These are phyloP conservation scores for Chamaea fasciata DNA, from an alignment of 2,113 vertebrate species.

Conservation along the genomic window DNA sequence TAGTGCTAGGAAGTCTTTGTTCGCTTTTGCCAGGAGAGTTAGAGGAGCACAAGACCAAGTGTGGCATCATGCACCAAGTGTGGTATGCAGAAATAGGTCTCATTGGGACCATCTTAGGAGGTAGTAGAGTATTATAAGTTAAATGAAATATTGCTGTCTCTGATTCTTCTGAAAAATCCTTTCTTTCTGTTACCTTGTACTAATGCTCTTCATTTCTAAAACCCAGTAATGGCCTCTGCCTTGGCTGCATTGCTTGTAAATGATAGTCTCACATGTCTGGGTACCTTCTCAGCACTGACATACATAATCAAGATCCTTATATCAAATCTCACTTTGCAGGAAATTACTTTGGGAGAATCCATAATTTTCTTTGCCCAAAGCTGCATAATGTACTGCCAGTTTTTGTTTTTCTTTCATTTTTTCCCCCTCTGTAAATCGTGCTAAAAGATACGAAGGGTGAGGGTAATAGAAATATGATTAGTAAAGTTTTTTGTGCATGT, in stretches of 20 bases:
- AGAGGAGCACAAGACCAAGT: not conserved
- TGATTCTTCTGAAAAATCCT: not conserved
- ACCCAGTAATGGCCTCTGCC: not conserved
- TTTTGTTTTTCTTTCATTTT: not conserved
- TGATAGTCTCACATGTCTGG: not conserved
- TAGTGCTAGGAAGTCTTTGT: conserved; percentile 15
- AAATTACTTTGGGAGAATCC: conserved; percentile 6
- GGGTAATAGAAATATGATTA: not conserved
- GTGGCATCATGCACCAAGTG: not conserved
- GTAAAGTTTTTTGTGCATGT: not conserved
- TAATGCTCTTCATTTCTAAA: not conserved
- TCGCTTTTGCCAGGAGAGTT: conserved; percentile 2
- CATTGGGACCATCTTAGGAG: not conserved
- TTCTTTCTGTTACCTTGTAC: not conserved
- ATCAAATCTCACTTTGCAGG: not conserved
- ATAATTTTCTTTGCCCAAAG: not conserved
- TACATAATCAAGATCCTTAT: not conserved
- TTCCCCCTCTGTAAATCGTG: not conserved
- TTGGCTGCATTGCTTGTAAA: not conserved
- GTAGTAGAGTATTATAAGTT: not conserved
- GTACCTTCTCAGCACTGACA: conserved; percentile 4
- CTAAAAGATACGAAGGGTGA: not conserved
- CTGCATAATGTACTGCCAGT: not conserved
- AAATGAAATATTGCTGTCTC: not conserved
- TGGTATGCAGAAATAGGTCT: not conserved